Conservation (phyloP, 2,113 vertebrate genomes). For the Capra hircus region DNA sequence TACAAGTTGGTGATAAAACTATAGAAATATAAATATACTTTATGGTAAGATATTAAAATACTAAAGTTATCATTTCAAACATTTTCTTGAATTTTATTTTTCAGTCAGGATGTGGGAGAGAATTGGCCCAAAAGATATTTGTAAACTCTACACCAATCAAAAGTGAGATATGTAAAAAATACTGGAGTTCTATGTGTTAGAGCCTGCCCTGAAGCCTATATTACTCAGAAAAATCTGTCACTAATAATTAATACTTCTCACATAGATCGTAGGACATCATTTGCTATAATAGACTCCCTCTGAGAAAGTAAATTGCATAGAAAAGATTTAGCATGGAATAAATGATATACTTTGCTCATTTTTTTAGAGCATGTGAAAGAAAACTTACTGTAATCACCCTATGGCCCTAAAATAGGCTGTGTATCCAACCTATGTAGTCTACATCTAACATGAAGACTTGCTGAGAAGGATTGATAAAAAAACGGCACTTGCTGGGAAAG, state of each 20-base stretch:
- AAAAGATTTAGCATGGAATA: neutral
- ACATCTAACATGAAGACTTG: neutral
- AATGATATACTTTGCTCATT: neutral
- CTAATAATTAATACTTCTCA: neutral
- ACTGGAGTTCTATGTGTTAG: neutral
- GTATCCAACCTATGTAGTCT: neutral
- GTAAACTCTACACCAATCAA: neutral
- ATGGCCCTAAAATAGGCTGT: neutral
- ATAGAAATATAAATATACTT: neutral
- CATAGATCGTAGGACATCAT: neutral
- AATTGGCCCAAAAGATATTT: neutral
- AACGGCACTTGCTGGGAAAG: neutral
- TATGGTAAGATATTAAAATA: neutral
- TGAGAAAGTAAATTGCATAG: neutral
- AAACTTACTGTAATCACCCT: neutral
- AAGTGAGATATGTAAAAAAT: neutral
- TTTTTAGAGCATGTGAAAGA: neutral
- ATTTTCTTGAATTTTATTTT: neutral
- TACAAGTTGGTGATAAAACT: neutral
- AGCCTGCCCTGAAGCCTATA: neutral
- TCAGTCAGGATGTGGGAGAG: neutral
- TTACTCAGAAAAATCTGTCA: neutral
- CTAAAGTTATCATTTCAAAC: neutral
- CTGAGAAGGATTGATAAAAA: neutral
- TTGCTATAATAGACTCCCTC: neutral